These are phyloP conservation scores for Hemibagrus guttatus DNA, from an alignment of 2,797 vertebrate species.

Conservation along the genomic window DNA sequence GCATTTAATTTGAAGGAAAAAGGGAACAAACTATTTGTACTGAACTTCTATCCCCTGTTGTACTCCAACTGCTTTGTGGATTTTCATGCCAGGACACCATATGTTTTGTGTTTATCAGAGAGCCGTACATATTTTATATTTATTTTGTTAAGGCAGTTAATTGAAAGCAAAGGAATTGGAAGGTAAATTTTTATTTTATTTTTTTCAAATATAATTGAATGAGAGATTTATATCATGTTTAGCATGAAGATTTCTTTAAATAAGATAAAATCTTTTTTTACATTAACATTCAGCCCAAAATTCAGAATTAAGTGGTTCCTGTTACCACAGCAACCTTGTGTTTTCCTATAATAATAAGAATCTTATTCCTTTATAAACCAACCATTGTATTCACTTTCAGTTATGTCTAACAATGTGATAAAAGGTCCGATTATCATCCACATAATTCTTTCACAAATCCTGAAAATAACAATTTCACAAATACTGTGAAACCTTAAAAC, in stretches of 20 bases:
- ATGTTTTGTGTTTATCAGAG: slow-evolving; percentile 1
- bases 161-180: neutral
- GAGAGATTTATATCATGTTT: neutral
- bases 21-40: neutral
- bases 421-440: neutral
- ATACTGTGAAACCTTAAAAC: neutral
- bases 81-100: slow-evolving; percentile 6
- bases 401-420: neutral
- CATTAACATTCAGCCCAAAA: neutral
- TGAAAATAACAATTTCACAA: neutral
- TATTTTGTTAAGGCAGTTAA: too few species aligned
- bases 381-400: neutral
- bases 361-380: neutral
- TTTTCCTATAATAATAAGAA: neutral
- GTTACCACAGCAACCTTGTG: neutral
- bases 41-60: slow-evolving; percentile 25
- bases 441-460: neutral
- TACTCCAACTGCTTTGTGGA: neutral
- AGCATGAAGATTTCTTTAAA: neutral
- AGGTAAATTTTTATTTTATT: neutral
- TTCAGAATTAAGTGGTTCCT: neutral
- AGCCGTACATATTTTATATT: neutral
- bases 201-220: neutral
- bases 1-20: slow-evolving; percentile 12
- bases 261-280: neutral